Percentiles rank a stretch among this genome's conserved stretches.
phyloP scores from a whole-genome alignment of 2,113 vertebrate genomes.

The Eudorcas thomsonii region DNA sequence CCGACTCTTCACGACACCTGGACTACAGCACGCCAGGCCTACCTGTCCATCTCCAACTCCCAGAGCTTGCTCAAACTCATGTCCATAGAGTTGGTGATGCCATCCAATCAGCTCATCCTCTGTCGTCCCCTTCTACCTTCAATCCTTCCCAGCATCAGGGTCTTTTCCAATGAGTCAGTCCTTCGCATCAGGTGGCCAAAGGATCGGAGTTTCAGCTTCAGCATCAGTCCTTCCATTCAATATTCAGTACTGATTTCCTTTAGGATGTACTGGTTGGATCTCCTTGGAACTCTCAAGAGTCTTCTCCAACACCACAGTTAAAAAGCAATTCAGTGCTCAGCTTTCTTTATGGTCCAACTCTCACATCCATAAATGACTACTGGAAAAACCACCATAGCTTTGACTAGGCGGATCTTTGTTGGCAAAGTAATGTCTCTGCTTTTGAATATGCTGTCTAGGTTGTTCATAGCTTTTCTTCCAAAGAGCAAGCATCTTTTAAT shows the following conservation, averaged over 20 bases:
- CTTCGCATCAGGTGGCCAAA: not conserved
- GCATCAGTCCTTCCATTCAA: not conserved
- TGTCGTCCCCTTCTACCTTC: not conserved
- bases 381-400: not conserved
- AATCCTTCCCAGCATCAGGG: not conserved
- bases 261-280: not conserved
- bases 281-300: not conserved
- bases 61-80: not conserved
- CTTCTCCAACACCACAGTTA: not conserved
- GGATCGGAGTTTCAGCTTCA: not conserved
- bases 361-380: not conserved
- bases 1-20: fast-evolving
- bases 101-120: not conserved
- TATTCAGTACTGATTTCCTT: not conserved
- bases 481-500: not conserved
- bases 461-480: not conserved
- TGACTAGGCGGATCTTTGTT: not conserved
- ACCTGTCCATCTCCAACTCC: not conserved
- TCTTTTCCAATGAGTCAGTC: not conserved
- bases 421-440: not conserved
- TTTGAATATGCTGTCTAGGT: not conserved
- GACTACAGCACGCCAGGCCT: not conserved
- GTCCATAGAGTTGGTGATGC: not conserved
- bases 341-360: not conserved
- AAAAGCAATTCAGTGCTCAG: not conserved